These are phyloP conservation scores for Eupithecia inturbata DNA, from an alignment of 2,888 invertebrate species.

Conservation along the genomic window DNA sequence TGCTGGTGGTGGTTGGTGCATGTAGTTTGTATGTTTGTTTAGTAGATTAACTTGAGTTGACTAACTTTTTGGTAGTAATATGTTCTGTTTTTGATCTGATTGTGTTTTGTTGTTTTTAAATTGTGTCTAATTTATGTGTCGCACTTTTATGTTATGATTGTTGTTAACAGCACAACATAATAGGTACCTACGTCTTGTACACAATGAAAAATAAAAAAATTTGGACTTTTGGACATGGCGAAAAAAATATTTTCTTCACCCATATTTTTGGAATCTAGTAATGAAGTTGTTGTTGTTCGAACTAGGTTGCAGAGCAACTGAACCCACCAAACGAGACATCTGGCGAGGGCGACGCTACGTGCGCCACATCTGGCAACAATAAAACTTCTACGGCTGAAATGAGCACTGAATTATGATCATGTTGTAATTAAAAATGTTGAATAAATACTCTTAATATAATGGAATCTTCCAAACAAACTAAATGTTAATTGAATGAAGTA, in stretches of 20 bases:
- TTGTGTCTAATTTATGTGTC: constrained; percentile 50
- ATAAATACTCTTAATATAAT: constrained; percentile 5
- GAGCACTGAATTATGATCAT: constrained; percentile 86
- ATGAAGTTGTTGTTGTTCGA: constrained; percentile 26
- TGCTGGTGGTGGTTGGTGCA: constrained; percentile 60
- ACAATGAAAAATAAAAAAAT: not conserved
- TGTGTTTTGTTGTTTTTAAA: constrained; percentile 39
- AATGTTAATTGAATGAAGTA: not conserved
- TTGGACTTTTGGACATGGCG: not conserved
- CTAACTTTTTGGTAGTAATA: constrained; percentile 39
- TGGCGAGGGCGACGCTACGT: constrained; percentile 46
- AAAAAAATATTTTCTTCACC: not conserved
- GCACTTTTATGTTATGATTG: constrained; percentile 47
- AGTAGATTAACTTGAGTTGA: constrained; percentile 65
- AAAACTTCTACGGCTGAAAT: constrained; percentile 83
- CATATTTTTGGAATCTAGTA: not conserved
- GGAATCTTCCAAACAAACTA: not conserved
- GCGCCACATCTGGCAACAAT: constrained; percentile 56
- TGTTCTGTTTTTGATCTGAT: constrained; percentile 12
- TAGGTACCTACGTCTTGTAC: not conserved
- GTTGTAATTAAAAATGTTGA: constrained; percentile 16
- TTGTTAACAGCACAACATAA: constrained; percentile 32
- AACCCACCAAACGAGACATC: constrained; percentile 56
- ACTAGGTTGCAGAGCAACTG: constrained; percentile 82
- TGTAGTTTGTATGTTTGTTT: constrained; percentile 44